Conservation (phyloP, 1,140 invertebrate genomes). For the Dendrolimus kikuchii region DNA sequence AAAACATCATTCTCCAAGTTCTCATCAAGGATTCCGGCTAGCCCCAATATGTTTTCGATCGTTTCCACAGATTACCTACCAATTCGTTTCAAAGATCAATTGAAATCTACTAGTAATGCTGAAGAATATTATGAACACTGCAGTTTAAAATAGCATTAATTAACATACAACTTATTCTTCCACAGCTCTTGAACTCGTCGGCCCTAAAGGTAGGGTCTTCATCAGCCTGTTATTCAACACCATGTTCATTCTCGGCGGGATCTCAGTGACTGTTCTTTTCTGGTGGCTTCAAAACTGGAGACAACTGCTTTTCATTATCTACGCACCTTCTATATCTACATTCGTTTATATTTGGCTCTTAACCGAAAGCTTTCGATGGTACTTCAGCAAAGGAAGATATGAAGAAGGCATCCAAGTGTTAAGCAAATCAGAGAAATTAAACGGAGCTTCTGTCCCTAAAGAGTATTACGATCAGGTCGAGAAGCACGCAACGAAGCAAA, state of each 20-base stretch:
- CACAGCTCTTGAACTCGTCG: conserved; percentile 79
- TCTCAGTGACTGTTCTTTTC: conserved; percentile 77
- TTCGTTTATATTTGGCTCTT: conserved; percentile 76
- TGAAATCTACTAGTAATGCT: too few relatives aligned
- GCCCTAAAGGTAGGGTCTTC: conserved; percentile 80
- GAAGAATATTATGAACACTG: background rate
- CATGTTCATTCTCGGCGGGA: conserved; percentile 82
- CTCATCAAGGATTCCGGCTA: too few relatives aligned
- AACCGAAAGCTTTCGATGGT: conserved; percentile 82
- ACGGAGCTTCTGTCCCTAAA: conserved; percentile 75
- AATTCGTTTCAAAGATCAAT: too few relatives aligned
- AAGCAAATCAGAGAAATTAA: conserved; percentile 76
- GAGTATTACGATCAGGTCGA: conserved; percentile 64
- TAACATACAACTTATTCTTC: conserved; percentile 11
- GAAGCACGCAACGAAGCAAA: conserved; percentile 52
- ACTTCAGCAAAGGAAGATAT: conserved; percentile 81
- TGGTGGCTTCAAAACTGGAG: conserved; percentile 83
- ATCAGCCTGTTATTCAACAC: conserved; percentile 80
- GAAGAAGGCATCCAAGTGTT: conserved; percentile 77
- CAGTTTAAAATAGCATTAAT: background rate
- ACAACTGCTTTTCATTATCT: conserved; percentile 77
- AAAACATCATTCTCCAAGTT: too few relatives aligned
- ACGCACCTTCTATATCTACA: conserved; percentile 78
- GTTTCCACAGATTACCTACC: too few relatives aligned
- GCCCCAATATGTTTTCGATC: too few relatives aligned